Percentiles rank a stretch among this genome's conserved stretches.
phyloP scores from a whole-genome alignment of 2,888 invertebrate species.

The Eupithecia insigniata region DNA sequence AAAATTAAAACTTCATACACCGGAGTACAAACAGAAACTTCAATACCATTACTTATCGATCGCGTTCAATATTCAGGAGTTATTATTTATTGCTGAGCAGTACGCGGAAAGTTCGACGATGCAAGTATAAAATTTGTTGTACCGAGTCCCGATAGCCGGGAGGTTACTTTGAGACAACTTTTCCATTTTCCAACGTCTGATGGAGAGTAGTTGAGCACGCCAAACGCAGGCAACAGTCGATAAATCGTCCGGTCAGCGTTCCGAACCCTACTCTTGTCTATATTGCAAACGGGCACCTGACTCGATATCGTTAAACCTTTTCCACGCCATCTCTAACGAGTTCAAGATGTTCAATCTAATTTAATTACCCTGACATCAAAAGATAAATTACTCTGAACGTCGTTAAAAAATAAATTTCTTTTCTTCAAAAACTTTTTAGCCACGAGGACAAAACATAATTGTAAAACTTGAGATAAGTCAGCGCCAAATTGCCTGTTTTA shows the following conservation, averaged over 20 bases:
- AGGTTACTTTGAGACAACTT: conserved; percentile 64
- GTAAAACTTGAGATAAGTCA: conserved; percentile 68
- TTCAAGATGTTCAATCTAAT: conserved; percentile 34
- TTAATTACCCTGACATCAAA: conserved; percentile 41
- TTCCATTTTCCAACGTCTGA: conserved; percentile 63
- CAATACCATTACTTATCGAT: conserved; percentile 61
- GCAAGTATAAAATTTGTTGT: conserved; percentile 68
- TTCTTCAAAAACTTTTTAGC: conserved; percentile 56
- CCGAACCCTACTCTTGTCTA: conserved; percentile 46
- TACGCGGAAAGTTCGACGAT: conserved; percentile 62
- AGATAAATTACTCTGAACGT: conserved; percentile 44
- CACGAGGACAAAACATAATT: conserved; percentile 66
- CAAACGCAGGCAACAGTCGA: conserved; percentile 57
- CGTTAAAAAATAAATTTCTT: conserved; percentile 54
- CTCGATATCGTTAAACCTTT: conserved; percentile 11
- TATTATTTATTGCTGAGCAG: conserved; percentile 68
- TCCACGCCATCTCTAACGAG: conserved; percentile 6
- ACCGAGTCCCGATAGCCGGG: conserved; percentile 58
- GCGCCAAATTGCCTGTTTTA: conserved; percentile 75
- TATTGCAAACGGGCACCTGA: conserved; percentile 34
- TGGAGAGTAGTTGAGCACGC: conserved; percentile 51
- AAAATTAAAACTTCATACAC: conserved; percentile 32
- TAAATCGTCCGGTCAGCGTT: conserved; percentile 60
- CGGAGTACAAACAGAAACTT: conserved; percentile 56
- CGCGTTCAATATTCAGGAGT: conserved; percentile 60